These are phyloP conservation scores for Pampusana beccarii DNA, from an alignment of 2,113 vertebrate genomes.

Conservation along the genomic window DNA sequence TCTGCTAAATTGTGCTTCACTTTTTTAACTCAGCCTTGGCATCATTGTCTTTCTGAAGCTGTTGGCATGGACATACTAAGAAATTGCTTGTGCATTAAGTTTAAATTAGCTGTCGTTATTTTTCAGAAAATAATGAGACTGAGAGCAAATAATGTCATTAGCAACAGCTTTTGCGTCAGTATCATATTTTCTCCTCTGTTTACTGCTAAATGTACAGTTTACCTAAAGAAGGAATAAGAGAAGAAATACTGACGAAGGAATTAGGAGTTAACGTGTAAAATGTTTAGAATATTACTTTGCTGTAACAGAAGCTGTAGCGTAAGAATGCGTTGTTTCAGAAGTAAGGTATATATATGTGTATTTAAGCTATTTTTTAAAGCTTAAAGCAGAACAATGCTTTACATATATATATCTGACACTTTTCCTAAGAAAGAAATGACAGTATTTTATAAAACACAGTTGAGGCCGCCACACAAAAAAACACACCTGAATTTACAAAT, in stretches of 20 bases:
- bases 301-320: not conserved
- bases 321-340: not conserved
- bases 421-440: not conserved
- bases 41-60: conserved; percentile 56
- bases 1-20: conserved; percentile 43
- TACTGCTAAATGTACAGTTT: conserved; percentile 72
- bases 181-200: conserved; percentile 72
- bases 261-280: not conserved
- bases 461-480: not conserved
- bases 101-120: conserved; percentile 74
- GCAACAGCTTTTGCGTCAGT: conserved; percentile 37
- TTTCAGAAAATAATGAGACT: conserved; percentile 69
- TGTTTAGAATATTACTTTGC: not conserved
- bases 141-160: conserved; percentile 57
- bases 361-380: not conserved
- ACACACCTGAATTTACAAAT: not conserved
- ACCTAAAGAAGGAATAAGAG: conserved; percentile 22
- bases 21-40: conserved; percentile 30
- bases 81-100: conserved; percentile 66
- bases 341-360: not conserved
- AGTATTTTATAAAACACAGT: not conserved
- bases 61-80: conserved; percentile 38
- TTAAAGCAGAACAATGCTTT: not conserved
- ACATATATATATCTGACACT: not conserved
- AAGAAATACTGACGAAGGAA: conserved; percentile 2